Conservation (phyloP, 2,888 invertebrate genomes). For the Orthonevra nobilis region DNA sequence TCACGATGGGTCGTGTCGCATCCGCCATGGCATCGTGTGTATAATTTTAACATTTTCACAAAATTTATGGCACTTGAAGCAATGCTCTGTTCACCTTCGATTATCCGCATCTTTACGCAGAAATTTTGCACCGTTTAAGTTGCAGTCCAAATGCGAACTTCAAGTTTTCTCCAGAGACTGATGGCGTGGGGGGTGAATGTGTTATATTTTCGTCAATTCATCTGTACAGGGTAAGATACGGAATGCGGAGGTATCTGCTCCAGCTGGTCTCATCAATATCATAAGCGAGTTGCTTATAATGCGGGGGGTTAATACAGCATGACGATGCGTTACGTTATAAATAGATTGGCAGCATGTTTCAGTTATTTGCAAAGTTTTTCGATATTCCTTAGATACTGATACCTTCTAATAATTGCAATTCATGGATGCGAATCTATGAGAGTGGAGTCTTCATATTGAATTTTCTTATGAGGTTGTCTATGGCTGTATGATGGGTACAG, state of each 20-base stretch:
- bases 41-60: conserved; percentile 68
- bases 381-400: conserved; percentile 46
- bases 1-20: conserved; percentile 10
- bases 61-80: conserved; percentile 65
- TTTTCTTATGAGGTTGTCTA: conserved; percentile 22
- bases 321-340: conserved; percentile 65
- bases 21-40: conserved; percentile 45
- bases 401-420: conserved; percentile 63
- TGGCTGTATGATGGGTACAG: background rate
- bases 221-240: conserved; percentile 11
- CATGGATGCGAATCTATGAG: conserved; percentile 58
- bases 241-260: conserved; percentile 16
- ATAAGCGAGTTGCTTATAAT: conserved; percentile 19
- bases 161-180: conserved; percentile 34
- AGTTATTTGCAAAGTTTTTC: conserved; percentile 68
- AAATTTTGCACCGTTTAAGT: conserved; percentile 3
- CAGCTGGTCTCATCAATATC: conserved; percentile 32
- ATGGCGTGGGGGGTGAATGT: conserved; percentile 27
- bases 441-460: conserved; percentile 25
- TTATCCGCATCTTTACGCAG: conserved; percentile 10
- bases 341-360: conserved; percentile 68
- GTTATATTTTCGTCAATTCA: conserved; percentile 54
- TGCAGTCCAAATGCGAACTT: conserved; percentile 10
- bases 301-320: conserved; percentile 49
- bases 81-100: conserved; percentile 64